A percentile compares a stretch with the other conserved stretches of the same genome.
Evolutionary conservation across 1,140 invertebrate genomes (phyloP).

Genomic region (Halesus radiatus): DNA sequence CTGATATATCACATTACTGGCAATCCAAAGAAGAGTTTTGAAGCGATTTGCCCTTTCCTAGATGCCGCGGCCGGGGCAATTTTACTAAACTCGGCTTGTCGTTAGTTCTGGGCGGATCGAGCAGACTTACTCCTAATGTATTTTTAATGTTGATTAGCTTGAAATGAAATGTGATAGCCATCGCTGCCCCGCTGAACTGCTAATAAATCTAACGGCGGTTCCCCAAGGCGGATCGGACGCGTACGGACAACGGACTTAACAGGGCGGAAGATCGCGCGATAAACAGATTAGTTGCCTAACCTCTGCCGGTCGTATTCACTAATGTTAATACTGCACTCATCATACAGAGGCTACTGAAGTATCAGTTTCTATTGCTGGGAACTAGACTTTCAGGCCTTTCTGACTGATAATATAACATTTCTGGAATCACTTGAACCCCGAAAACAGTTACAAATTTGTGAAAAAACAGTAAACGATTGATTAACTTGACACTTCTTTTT

Average conservation of each 20-base stretch:
- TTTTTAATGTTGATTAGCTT: constrained; percentile 56
- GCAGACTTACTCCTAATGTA: constrained; percentile 47
- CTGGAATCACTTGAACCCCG: too few relatives aligned
- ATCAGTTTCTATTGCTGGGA: too few relatives aligned
- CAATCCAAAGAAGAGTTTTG: not conserved
- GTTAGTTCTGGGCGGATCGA: constrained; percentile 41
- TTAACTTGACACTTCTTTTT: too few relatives aligned
- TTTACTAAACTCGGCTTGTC: constrained; percentile 31
- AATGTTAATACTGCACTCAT: not conserved
- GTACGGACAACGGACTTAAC: constrained; percentile 15
- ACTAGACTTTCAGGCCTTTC: too few relatives aligned
- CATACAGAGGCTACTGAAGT: not conserved
- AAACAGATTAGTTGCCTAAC: not conserved
- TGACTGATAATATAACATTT: too few relatives aligned
- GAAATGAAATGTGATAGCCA: constrained; percentile 52
- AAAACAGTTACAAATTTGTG: too few relatives aligned
- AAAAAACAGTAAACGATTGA: too few relatives aligned
- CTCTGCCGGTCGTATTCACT: not conserved
- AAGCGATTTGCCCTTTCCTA: not conserved
- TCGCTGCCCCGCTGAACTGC: constrained; percentile 16
- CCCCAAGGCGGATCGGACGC: constrained; percentile 19
- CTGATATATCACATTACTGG: too few relatives aligned
- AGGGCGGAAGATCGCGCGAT: constrained; percentile 6
- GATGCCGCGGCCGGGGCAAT: constrained; percentile 5
- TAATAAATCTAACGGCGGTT: constrained; percentile 32